Percentiles rank a stretch among this genome's conserved stretches.
phyloP scores from a whole-genome alignment of 2,797 vertebrate species.

The Dendrocincla tyrannina region DNA sequence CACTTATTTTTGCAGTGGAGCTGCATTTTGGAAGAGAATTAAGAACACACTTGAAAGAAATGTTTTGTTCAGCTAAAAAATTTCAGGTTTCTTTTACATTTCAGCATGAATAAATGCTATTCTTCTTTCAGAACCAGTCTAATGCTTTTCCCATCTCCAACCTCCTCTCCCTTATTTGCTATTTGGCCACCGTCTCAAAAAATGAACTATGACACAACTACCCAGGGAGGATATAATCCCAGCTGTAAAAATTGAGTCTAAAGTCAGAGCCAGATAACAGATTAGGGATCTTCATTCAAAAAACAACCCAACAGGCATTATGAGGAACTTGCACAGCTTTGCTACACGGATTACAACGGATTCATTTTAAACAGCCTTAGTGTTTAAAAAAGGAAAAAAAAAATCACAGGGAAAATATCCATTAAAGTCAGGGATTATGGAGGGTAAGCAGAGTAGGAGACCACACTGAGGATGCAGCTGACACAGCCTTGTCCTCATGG shows the following conservation, averaged over 20 bases:
- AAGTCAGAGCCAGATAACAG: slow-evolving; percentile 19
- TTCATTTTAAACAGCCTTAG: slow-evolving; percentile 47
- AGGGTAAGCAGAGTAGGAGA: not conserved
- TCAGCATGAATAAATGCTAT: not conserved
- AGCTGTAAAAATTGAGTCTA: not conserved
- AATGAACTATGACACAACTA: not conserved
- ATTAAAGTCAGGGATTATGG: not conserved
- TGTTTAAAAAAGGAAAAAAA: not conserved
- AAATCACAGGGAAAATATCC: not conserved
- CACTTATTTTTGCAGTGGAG: not conserved
- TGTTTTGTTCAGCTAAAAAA: not conserved
- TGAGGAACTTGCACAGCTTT: not conserved
- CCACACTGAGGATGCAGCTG: not conserved
- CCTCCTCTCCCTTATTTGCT: not conserved
- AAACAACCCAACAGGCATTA: not conserved
- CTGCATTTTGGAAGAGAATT: not conserved
- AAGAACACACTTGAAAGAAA: not conserved
- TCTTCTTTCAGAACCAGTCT: not conserved
- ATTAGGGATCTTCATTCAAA: slow-evolving; percentile 29
- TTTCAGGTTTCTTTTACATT: not conserved
- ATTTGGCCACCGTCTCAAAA: not conserved
- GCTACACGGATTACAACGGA: not conserved
- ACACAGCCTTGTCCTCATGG: accelerated
- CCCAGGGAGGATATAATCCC: slow-evolving; percentile 1
- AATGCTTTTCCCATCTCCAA: not conserved